A percentile compares a stretch with the other conserved stretches of the same genome.
Evolutionary conservation across 2,113 vertebrate genomes (phyloP).

Genomic region (Calyptomena viridis): DNA sequence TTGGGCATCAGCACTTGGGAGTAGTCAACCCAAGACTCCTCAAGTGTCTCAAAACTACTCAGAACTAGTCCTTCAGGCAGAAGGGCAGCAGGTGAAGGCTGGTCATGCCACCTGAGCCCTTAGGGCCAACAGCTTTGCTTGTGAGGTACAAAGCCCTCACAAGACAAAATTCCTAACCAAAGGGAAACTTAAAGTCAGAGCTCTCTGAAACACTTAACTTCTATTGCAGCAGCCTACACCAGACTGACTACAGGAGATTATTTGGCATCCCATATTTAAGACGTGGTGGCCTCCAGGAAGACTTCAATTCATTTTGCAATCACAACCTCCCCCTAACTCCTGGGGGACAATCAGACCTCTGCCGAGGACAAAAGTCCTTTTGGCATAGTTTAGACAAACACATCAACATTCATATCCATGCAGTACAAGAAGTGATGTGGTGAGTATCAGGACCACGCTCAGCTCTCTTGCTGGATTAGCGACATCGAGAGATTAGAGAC

Average conservation of each 20-base stretch:
- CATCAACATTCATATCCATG: background rate
- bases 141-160: background rate
- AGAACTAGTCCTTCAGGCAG: background rate
- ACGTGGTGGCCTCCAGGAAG: background rate
- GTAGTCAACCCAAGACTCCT: background rate
- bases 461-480: background rate
- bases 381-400: background rate
- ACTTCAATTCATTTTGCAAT: background rate
- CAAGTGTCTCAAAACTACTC: background rate
- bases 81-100: background rate
- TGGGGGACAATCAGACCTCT: background rate
- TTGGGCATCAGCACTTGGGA: background rate
- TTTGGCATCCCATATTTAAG: background rate
- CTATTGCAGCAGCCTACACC: background rate
- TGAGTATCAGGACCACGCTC: background rate
- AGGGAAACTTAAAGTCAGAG: background rate
- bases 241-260: background rate
- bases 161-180: background rate
- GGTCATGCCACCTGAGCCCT: background rate
- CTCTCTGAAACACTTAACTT: background rate
- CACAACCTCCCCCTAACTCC: background rate
- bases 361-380: background rate
- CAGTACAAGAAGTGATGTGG: background rate
- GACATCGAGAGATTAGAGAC: rapidly evolving
- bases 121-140: background rate